Evolutionary conservation across 2,888 invertebrate species (phyloP).

Genomic region (Anarsia innoxiella): DNA sequence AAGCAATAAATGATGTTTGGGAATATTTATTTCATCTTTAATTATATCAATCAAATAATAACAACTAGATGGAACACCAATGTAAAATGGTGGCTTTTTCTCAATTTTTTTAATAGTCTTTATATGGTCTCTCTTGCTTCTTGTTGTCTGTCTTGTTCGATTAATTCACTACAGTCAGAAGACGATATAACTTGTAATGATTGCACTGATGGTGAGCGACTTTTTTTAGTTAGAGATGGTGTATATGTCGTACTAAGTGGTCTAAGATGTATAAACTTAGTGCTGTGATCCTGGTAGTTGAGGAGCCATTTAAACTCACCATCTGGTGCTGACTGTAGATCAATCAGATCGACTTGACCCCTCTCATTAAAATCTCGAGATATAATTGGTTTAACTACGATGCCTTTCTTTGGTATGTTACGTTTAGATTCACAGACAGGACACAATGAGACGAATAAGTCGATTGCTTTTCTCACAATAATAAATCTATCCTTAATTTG

Average conservation of each 20-base stretch:
- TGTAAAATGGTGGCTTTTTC: constrained; percentile 12
- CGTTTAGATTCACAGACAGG: constrained; percentile 11
- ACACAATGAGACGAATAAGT: constrained; percentile 14
- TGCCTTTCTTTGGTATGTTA: constrained; percentile 15
- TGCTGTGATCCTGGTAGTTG: constrained; percentile 31
- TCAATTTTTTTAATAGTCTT: background rate
- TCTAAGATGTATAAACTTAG: constrained; percentile 28
- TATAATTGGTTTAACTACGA: constrained; percentile 12
- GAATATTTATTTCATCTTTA: constrained; percentile 11
- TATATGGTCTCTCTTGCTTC: background rate
- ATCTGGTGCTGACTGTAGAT: constrained; percentile 24
- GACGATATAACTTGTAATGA: background rate
- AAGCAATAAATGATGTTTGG: constrained; percentile 11
- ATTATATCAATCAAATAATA: constrained; percentile 14
- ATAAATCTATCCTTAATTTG: constrained; percentile 12
- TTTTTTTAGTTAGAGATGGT: background rate
- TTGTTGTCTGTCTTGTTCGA: background rate
- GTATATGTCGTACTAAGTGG: constrained; percentile 20
- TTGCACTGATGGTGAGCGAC: constrained; percentile 1
- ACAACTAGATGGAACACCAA: constrained; percentile 13
- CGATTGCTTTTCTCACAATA: constrained; percentile 14
- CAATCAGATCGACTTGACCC: constrained; percentile 29
- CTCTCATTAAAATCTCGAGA: constrained; percentile 23
- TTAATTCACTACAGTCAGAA: background rate
- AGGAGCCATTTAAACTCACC: constrained; percentile 31